Conservation (phyloP, 2,113 vertebrate genomes). For the Takifugu flavidus region DNA sequence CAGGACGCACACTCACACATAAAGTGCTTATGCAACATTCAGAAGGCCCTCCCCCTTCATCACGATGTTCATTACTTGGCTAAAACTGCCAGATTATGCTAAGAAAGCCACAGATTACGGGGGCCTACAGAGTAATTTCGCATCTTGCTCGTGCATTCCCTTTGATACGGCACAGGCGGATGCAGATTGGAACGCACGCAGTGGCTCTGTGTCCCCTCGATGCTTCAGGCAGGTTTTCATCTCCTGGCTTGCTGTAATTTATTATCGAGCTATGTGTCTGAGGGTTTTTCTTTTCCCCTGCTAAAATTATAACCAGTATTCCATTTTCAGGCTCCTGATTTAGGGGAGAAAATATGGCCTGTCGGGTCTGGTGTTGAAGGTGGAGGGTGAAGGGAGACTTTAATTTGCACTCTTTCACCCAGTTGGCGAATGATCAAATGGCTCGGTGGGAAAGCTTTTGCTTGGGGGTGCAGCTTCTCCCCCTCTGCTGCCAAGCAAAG, state of each 20-base stretch:
- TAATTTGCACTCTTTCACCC: conserved; percentile 56
- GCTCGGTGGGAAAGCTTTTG: conserved; percentile 58
- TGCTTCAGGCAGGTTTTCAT: conserved; percentile 51
- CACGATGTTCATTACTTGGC: conserved; percentile 61
- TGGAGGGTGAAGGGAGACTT: conserved; percentile 53
- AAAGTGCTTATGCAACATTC: conserved; percentile 52
- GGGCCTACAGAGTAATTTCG: conserved; percentile 47
- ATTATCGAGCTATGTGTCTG: conserved; percentile 17
- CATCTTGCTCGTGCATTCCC: conserved; percentile 56
- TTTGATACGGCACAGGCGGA: conserved; percentile 66
- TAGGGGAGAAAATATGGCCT: conserved; percentile 48
- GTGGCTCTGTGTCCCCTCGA: conserved; percentile 43
- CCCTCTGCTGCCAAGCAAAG: conserved; percentile 56
- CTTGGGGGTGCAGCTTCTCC: conserved; percentile 43
- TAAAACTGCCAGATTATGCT: conserved; percentile 61
- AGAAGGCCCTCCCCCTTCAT: conserved; percentile 35
- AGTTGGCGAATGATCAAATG: conserved; percentile 63
- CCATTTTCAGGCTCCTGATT: conserved; percentile 47
- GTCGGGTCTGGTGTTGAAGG: conserved; percentile 58
- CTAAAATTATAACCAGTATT: conserved; percentile 51
- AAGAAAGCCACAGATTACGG: conserved; percentile 61
- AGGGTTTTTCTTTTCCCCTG: conserved; percentile 6
- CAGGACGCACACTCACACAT: conserved; percentile 21
- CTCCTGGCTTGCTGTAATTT: conserved; percentile 48
- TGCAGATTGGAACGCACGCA: conserved; percentile 59